Base-by-base conservation (phyloP, 1,140 invertebrate species). In the Leptinotarsa lineolata region DNA sequence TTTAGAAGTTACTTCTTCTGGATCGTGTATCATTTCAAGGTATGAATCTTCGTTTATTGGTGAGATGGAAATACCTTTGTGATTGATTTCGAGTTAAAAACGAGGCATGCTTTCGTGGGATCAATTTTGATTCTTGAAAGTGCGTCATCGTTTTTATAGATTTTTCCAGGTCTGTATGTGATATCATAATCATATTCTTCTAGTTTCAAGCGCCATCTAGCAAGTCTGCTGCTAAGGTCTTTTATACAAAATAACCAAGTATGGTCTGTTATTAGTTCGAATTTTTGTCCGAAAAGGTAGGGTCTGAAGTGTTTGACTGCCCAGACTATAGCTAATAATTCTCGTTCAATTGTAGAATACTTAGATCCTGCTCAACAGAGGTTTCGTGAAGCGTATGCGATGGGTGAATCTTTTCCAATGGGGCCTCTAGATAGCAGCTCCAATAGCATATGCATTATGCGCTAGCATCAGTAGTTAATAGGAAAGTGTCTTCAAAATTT, bases 381-480 rank as follows among this genome's bases (percentile, higher is more conserved):
- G n/a, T n/a, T n/a, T n/a, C n/a, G n/a, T n/a, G n/a, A n/a, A n/a
- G n/a, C n/a, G n/a, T n/a, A n/a, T n/a, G n/a, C n/a, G n/a, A n/a
- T n/a, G n/a, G n/a, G n/a, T n/a, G n/a, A n/a, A n/a, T n/a, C n/a
- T n/a, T n/a, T n/a, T n/a, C n/a, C n/a, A n/a, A n/a, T n/a, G n/a
- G n/a, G n/a, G n/a, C n/a, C n/a, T 15, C 12, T 6, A 6, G 81
- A 86, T 69, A 0, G 85, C 79, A 1, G 79, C 80, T 12, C 82
- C 84, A 0, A 85, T 64, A 0, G 82, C 83, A 22, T 76, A 73
- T 13, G 82, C 79, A 11, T n/a, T n/a, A n/a, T n/a, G n/a, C n/a
- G n/a, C 75, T 80, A 2, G 84, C 84, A 44, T 86, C 85, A 1
- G 82, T 84, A 1, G 80, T 84, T 13, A 85, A n/a, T n/a, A n/a